A percentile compares a stretch with the other conserved stretches of the same genome.
Conservation (phyloP, 2,113 vertebrate genomes). For the Isichthys henryi region DNA sequence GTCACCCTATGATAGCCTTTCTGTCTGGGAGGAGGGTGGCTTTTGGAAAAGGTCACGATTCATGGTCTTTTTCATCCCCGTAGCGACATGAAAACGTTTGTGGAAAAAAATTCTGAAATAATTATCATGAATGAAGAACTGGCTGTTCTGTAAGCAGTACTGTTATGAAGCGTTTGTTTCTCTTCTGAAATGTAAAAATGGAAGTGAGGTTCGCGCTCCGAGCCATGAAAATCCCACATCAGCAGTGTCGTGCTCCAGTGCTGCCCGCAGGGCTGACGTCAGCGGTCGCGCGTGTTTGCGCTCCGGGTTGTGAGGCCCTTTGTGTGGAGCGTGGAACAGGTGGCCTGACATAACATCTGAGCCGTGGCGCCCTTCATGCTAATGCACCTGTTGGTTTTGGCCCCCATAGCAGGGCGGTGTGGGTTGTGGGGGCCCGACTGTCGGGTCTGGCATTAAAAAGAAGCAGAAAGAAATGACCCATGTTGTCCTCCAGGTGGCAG, state of each 20-base stretch:
- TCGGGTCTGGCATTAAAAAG: neutral
- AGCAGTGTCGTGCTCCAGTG: neutral
- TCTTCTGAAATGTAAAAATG: neutral
- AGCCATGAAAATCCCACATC: neutral
- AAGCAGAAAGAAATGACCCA: neutral
- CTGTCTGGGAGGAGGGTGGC: neutral
- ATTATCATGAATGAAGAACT: neutral
- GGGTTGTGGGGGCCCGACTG: neutral
- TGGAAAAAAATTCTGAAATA: neutral
- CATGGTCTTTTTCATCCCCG: neutral
- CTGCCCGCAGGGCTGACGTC: neutral
- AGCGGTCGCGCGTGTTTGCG: neutral
- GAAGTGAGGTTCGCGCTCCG: neutral
- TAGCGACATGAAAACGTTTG: neutral
- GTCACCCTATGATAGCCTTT: neutral
- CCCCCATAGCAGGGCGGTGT: neutral
- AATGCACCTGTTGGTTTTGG: neutral
- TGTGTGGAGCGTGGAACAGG: constrained; percentile 1
- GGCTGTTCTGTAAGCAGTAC: neutral
- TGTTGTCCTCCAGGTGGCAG: neutral
- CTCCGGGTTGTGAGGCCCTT: neutral
- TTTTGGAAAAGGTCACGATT: neutral
- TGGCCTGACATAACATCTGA: neutral
- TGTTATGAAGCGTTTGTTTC: neutral
- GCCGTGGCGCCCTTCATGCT: neutral